Evolutionary conservation across 2,888 invertebrate genomes (phyloP).

Genomic region (Patella pellucida): DNA sequence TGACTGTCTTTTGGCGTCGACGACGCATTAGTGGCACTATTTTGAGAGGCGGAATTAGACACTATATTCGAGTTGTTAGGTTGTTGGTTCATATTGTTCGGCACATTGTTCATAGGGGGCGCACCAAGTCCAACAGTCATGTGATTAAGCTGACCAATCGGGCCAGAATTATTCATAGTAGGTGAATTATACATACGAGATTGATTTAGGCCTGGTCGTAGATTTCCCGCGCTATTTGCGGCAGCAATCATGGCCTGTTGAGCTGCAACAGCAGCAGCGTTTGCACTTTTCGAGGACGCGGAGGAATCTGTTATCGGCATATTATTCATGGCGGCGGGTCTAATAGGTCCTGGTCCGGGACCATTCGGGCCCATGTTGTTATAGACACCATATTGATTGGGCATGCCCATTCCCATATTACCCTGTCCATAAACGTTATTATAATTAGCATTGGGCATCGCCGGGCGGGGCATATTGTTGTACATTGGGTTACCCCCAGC

Average conservation of each 20-base stretch:
- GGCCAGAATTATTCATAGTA: conserved; percentile 29
- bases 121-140: conserved; percentile 38
- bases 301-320: conserved; percentile 31
- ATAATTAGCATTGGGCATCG: conserved; percentile 43
- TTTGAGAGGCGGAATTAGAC: conserved; percentile 11
- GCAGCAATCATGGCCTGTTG: conserved; percentile 67
- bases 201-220: conserved; percentile 33
- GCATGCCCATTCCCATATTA: conserved; percentile 43
- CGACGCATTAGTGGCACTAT: conserved; percentile 5
- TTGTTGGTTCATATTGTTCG: conserved; percentile 24
- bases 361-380: conserved; percentile 41
- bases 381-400: conserved; percentile 55
- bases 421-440: conserved; percentile 37
- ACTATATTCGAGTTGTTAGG: conserved; percentile 14
- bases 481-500: conserved; percentile 43
- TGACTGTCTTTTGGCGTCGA: background rate
- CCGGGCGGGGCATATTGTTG: conserved; percentile 32
- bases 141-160: conserved; percentile 52
- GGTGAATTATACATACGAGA: conserved; percentile 29
- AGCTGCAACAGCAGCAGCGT: conserved; percentile 68
- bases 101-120: conserved; percentile 39
- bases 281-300: conserved; percentile 40
- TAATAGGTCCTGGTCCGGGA: conserved; percentile 27
- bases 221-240: conserved; percentile 55
- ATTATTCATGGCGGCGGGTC: conserved; percentile 26